These are phyloP conservation scores for Leucophenga varia DNA, from an alignment of 1,140 invertebrate genomes.

Conservation along the genomic window DNA sequence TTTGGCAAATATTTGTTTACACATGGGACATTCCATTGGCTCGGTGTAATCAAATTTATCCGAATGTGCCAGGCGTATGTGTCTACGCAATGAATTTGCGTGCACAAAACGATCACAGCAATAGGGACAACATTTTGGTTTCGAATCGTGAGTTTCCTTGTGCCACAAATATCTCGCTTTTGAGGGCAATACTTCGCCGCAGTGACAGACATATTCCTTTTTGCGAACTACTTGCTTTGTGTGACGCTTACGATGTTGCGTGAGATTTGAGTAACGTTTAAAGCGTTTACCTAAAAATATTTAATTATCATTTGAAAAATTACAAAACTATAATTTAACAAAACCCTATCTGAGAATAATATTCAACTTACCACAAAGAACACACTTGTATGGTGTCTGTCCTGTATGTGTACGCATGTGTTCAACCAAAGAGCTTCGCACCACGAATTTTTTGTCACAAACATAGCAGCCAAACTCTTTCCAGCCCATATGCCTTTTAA, in stretches of 20 bases:
- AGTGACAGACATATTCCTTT: slow-evolving; percentile 79
- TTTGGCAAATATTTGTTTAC: slow-evolving; percentile 76
- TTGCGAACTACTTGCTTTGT: slow-evolving; percentile 69
- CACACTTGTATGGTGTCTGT: slow-evolving; percentile 77
- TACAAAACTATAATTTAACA: not conserved
- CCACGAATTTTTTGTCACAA: slow-evolving; percentile 80
- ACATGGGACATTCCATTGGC: slow-evolving; percentile 78
- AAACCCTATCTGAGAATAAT: too few species aligned
- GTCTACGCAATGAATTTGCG: slow-evolving; percentile 75
- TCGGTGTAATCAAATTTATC: slow-evolving; percentile 70
- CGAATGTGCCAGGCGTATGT: slow-evolving; percentile 80
- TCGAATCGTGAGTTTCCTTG: slow-evolving; percentile 78
- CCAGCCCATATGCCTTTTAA: slow-evolving; percentile 76
- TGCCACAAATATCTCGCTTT: slow-evolving; percentile 82
- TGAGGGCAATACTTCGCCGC: slow-evolving; percentile 78
- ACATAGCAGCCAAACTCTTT: slow-evolving; percentile 66
- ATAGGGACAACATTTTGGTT: slow-evolving; percentile 79
- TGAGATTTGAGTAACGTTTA: slow-evolving; percentile 79
- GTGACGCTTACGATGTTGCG: slow-evolving; percentile 76
- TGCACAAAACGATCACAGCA: slow-evolving; percentile 85
- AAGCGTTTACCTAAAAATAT: slow-evolving; percentile 66
- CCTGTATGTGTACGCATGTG: slow-evolving; percentile 82
- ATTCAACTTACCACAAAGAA: slow-evolving; percentile 69
- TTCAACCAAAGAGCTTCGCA: slow-evolving; percentile 74
- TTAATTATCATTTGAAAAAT: not conserved